Evolutionary conservation across 2,888 invertebrate species (phyloP).

Genomic region (Maniola hyperantus): DNA sequence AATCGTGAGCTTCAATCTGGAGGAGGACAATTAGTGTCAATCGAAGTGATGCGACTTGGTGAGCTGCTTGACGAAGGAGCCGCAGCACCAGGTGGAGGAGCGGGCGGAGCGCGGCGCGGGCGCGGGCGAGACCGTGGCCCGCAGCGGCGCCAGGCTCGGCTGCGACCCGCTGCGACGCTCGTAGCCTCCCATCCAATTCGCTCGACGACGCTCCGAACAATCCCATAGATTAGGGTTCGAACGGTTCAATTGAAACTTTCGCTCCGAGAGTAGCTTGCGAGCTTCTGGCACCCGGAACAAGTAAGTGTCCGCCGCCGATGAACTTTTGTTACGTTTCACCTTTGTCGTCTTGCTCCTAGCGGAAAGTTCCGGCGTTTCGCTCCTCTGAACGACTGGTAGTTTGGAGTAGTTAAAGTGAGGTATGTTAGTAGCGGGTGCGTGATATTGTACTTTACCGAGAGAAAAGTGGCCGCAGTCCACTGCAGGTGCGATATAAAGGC

Average conservation of each 20-base stretch:
- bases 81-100: constrained; percentile 90
- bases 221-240: constrained; percentile 78
- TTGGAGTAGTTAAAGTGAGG: constrained; percentile 72
- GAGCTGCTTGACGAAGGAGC: constrained; percentile 90
- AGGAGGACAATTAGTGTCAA: constrained; percentile 67
- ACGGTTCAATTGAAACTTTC: constrained; percentile 72
- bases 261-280: constrained; percentile 65
- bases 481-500: constrained; percentile 83
- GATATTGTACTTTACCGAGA: constrained; percentile 87
- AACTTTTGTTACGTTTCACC: constrained; percentile 79
- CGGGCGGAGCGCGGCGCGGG: constrained; percentile 75
- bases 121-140: constrained; percentile 44
- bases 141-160: constrained; percentile 58
- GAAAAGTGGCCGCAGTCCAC: constrained; percentile 85
- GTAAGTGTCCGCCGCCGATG: constrained; percentile 72
- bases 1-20: constrained; percentile 24
- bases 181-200: constrained; percentile 53
- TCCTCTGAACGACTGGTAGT: constrained; percentile 62
- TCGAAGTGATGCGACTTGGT: constrained; percentile 89
- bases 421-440: constrained; percentile 83
- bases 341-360: constrained; percentile 62
- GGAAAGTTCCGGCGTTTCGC: constrained; percentile 64
- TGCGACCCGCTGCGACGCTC: constrained; percentile 72
- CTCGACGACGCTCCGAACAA: constrained; percentile 57
- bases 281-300: constrained; percentile 66